phyloP scores from a whole-genome alignment of 2,113 vertebrate species.

The Nanorana parkeri region DNA sequence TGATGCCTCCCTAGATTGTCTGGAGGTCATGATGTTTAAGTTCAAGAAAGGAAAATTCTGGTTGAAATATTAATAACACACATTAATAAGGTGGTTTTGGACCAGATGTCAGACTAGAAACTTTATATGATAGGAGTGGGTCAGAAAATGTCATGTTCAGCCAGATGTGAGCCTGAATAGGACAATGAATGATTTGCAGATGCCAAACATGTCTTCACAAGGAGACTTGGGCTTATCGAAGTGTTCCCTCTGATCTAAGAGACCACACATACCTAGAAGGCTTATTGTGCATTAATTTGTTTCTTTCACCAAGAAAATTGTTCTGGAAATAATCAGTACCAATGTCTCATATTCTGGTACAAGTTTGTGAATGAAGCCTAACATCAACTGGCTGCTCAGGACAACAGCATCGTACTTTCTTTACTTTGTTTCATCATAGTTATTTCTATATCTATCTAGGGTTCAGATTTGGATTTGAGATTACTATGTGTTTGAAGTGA shows the following conservation, averaged over 20 bases:
- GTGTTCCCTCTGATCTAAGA: neutral
- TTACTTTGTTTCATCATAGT: no score
- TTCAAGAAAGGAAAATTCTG: conserved; percentile 51
- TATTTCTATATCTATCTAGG: no score
- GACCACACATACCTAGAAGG: conserved; percentile 20
- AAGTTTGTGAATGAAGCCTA: no score
- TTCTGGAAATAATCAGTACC: no score
- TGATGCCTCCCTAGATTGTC: conserved; percentile 55
- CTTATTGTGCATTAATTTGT: neutral
- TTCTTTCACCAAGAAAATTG: neutral
- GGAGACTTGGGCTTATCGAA: conserved; percentile 1
- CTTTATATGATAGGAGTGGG: conserved; percentile 34
- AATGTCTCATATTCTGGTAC: no score
- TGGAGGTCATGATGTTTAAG: conserved; percentile 43
- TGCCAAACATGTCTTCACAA: conserved; percentile 15
- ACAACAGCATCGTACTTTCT: no score
- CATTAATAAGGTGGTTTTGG: conserved; percentile 52
- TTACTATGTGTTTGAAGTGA: no score
- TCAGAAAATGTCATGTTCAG: conserved; percentile 50
- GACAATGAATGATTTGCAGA: conserved; percentile 47
- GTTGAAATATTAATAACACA: conserved; percentile 43
- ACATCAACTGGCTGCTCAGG: no score
- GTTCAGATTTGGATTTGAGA: no score
- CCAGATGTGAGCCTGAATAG: conserved; percentile 44
- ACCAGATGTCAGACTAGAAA: conserved; percentile 46